Percentiles rank a stretch among this genome's conserved stretches.
Conservation (phyloP, 2,113 vertebrate genomes). For the Zapus hudsonius region DNA sequence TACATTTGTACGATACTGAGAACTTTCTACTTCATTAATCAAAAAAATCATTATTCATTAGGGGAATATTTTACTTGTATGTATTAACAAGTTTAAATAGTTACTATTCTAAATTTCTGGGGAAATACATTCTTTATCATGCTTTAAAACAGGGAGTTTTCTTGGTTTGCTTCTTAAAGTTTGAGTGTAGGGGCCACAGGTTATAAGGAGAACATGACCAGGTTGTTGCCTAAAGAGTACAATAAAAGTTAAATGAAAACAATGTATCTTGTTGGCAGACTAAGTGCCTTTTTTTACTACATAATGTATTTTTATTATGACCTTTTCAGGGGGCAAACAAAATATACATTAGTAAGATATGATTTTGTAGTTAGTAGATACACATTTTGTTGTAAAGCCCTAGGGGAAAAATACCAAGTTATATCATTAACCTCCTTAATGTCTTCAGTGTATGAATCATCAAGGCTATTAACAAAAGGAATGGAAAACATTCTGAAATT, state of each 20-base stretch:
- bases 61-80: background rate
- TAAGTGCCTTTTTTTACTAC: background rate
- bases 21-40: background rate
- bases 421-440: background rate
- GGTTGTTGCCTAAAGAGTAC: background rate
- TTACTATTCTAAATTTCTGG: background rate
- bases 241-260: constrained; percentile 17
- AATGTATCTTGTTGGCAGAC: background rate
- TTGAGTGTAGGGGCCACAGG: background rate
- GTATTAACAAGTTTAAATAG: background rate
- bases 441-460: background rate
- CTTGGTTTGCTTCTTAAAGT: background rate
- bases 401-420: background rate
- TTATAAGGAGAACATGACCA: background rate
- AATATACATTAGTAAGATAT: background rate
- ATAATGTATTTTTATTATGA: background rate
- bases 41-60: background rate
- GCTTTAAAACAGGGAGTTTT: background rate
- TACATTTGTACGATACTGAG: background rate
- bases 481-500: background rate
- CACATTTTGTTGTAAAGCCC: background rate
- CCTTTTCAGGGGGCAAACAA: background rate
- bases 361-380: background rate
- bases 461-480: background rate
- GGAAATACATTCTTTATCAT: background rate